Base-by-base conservation (phyloP, 2,797 vertebrate genomes). In the Scolopax bukidnonensis region DNA sequence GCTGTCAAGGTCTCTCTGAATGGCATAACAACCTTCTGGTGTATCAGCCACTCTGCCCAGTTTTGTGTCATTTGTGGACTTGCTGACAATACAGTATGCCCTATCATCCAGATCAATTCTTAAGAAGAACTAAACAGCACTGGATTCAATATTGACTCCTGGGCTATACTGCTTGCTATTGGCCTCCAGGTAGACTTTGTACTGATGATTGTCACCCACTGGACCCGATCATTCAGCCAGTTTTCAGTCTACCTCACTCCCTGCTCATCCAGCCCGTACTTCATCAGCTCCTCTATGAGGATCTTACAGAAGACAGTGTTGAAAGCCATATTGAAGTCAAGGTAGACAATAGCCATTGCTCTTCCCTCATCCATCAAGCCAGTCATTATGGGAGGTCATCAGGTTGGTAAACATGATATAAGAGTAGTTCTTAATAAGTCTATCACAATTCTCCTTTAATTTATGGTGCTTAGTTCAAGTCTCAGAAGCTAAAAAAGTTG, bases 111-210 rank as follows among this genome's bases (percentile, higher is more conserved):
- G n/a, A 61, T 1, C 19, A 19, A n/a, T 57, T 57, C 54, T 56
- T 40, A 80, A 65, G 23, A 63, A 64, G 38, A 87, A 15, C n/a
- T 30, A 48, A 47, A 30, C 15, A 21, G 48, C 20, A 43, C 18
- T 7, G 11, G 36, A 47, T 4, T 3, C 9, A n/a, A 3, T n/a
- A 14, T 4, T 32, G 6, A 18, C 19, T 1, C 0, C 12, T 83
- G 54, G 47, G 23, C 4, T 70, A 56, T 61, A 14, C 3, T 0
- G 0, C 23, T 64, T 40, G 36, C 19, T 79, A 40, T 15, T 24
- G 5, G 21, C 16, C 15, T 75, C 14, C 75, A 65, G 9, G 11
- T 24, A n/a, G 38, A 27, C 25, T 57, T 77, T 32, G 3, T 57
- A 28, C 8, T 23, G 17, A 12, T 60, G 18, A n/a, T 43, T 15